These are phyloP conservation scores for Xanthorhoe designata DNA, from an alignment of 2,888 invertebrate species.

Conservation along the genomic window DNA sequence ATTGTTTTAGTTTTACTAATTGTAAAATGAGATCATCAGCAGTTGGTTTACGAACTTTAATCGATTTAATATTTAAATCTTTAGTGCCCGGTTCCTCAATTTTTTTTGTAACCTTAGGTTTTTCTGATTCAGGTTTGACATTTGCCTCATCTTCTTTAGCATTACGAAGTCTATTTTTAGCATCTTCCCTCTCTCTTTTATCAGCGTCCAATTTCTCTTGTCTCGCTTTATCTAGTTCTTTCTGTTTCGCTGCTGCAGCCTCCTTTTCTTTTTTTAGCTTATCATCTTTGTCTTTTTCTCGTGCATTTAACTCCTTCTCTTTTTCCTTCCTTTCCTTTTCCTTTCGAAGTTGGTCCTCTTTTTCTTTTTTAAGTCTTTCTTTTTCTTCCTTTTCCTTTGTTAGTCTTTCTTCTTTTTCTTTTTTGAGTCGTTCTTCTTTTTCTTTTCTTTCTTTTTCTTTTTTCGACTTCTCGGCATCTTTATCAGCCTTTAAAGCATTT, in stretches of 20 bases:
- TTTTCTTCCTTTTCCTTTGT: conserved; percentile 18
- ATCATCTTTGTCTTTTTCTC: conserved; percentile 9
- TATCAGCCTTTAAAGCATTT: conserved; percentile 7
- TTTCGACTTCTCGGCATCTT: conserved; percentile 22
- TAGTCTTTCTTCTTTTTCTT: conserved; percentile 24
- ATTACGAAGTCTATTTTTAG: conserved; percentile 13
- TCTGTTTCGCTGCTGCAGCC: conserved; percentile 4
- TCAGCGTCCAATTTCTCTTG: conserved; percentile 12
- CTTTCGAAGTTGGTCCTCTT: conserved; percentile 31
- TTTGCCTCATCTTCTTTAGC: conserved; percentile 37
- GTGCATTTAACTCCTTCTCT: conserved; percentile 6
- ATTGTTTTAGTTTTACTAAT: conserved; percentile 55
- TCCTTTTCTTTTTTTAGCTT: conserved; percentile 6
- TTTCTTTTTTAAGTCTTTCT: conserved; percentile 30
- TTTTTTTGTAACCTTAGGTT: conserved; percentile 7
- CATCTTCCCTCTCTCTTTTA: conserved; percentile 16
- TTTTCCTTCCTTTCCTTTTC: conserved; percentile 24
- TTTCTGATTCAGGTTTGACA: conserved; percentile 13
- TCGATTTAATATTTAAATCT: conserved; percentile 47
- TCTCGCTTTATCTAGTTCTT: not conserved
- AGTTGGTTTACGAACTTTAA: conserved; percentile 49
- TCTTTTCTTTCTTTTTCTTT: conserved; percentile 34
- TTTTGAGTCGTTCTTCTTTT: conserved; percentile 31
- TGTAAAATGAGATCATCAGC: conserved; percentile 53
- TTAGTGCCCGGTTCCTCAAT: conserved; percentile 11